Conservation (phyloP, 92 coral and sea anemone species). For the Palythoa grandis region DNA sequence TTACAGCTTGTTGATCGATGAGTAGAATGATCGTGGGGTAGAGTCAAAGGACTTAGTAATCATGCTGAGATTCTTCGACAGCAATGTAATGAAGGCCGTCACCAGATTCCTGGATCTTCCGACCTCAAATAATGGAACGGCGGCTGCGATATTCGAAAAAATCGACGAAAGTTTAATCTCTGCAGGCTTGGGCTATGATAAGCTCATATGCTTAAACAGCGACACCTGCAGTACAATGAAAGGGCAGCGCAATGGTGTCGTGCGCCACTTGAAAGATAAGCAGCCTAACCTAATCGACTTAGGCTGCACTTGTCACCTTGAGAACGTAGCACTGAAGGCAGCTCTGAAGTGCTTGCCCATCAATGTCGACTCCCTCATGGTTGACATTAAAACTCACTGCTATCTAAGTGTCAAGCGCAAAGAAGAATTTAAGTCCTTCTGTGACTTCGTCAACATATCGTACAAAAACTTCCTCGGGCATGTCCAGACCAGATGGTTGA, state of each 20-base stretch:
- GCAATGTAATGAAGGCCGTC: slow-evolving; percentile 31
- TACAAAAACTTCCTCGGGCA: not conserved
- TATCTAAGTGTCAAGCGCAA: slow-evolving; percentile 20
- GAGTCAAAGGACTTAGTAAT: slow-evolving; percentile 29
- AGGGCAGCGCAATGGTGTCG: slow-evolving; percentile 26
- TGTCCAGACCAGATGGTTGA: slow-evolving; percentile 8
- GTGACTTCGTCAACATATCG: slow-evolving; percentile 4
- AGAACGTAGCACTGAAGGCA: slow-evolving; percentile 29
- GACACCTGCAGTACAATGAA: slow-evolving; percentile 11
- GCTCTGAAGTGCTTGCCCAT: slow-evolving; percentile 11
- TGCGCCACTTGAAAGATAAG: slow-evolving; percentile 8
- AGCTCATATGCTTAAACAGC: slow-evolving; percentile 14
- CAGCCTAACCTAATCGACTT: slow-evolving; percentile 4
- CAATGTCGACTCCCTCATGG: slow-evolving; percentile 33
- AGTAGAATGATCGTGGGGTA: slow-evolving; percentile 30
- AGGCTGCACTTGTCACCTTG: slow-evolving; percentile 15
- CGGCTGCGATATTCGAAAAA: slow-evolving; percentile 20
- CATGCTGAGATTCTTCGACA: slow-evolving; percentile 10
- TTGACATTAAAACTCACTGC: slow-evolving; percentile 1
- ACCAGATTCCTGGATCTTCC: slow-evolving; percentile 37
- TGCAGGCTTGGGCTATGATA: not conserved
- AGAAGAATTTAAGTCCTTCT: not conserved
- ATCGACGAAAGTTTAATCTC: not conserved
- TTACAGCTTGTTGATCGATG: slow-evolving; percentile 22
- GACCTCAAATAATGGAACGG: slow-evolving; percentile 26